Evolutionary conservation across 2,797 vertebrate genomes (phyloP).

Genomic region (Fratercula arctica): DNA sequence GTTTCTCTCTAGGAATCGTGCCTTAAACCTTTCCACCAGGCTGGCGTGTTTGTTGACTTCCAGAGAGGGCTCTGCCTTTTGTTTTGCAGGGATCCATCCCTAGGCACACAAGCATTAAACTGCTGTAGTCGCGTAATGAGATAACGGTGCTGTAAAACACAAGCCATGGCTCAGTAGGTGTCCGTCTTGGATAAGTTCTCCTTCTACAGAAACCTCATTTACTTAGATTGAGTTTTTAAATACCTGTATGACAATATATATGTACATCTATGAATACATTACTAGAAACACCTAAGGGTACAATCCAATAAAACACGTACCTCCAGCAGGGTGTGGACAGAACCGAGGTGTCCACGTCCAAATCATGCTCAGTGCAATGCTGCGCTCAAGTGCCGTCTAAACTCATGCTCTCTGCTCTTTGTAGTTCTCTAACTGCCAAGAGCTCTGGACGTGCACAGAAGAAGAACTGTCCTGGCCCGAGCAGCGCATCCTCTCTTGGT

Average conservation of each 20-base stretch:
- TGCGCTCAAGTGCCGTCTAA: not conserved
- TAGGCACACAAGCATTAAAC: fast-evolving
- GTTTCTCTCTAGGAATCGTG: not conserved
- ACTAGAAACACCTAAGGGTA: not conserved
- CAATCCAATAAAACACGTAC: fast-evolving
- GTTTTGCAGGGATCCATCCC: not conserved
- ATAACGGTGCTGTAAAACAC: not conserved
- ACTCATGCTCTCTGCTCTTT: not conserved
- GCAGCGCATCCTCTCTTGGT: not conserved
- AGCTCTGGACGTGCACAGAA: not conserved
- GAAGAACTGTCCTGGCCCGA: not conserved
- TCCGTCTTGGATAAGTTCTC: not conserved
- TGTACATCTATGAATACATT: fast-evolving
- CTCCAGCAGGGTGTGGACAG: too few relatives aligned
- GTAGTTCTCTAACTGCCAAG: not conserved
- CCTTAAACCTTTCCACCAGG: not conserved
- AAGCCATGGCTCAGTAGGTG: not conserved
- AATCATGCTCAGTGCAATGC: fast-evolving
- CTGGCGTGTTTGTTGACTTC: not conserved
- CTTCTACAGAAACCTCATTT: not conserved
- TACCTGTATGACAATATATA: fast-evolving
- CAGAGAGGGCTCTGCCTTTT: not conserved
- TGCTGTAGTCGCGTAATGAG: fast-evolving
- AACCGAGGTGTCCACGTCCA: fast-evolving
- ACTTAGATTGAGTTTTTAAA: not conserved